Base-by-base conservation (phyloP, 92 coral and sea anemone species). In the Porites cylindrica region DNA sequence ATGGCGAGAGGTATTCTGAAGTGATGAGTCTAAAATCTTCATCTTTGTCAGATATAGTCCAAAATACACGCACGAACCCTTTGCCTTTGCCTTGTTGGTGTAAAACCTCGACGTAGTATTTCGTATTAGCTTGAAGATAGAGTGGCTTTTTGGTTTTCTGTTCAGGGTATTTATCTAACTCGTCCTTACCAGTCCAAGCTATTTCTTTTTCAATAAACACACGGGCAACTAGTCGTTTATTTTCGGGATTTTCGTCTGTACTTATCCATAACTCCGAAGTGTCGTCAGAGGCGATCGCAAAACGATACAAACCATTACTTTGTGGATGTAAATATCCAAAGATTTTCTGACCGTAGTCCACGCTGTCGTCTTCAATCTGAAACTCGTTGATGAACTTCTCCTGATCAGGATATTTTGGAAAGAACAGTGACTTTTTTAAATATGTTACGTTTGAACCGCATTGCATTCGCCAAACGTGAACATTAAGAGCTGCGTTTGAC, bases 101-200 rank as follows among this genome's bases (percentile, higher is more conserved):
- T 52, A 88, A 50, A 12, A 88, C 74, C 71, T 88, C 91, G n/a
- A 88, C 4, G 68, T 82, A 88, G 61, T 83, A 88, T 51, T 83
- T 76, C 16, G 18, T 75, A 17, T n/a, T 14, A 10, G 61, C 82
- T 6, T 79, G 43, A 8, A 1, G 52, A 14, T 82, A 43, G 14
- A 66, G 10, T 59, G 83, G 19, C 20, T 82, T 9, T 52, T 38
- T 18, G 5, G 62, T 26, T 2, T 18, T 82, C 54, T 74, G 70
- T 12, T 77, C 77, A n/a, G 85, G 66, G 29, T 74, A 75, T 23
- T 82, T 88, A 65, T 77, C 5, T 20, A 65, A 76, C 20, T 75
- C 79, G 23, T 47, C 66, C 51, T 56, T 60, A 14, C 47, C 19
- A 2, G 68, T 60, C 61, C 65, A 53, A 1, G 91, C 88, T 7